phyloP scores from a whole-genome alignment of 2,797 vertebrate genomes.

The Botia almorhae region DNA sequence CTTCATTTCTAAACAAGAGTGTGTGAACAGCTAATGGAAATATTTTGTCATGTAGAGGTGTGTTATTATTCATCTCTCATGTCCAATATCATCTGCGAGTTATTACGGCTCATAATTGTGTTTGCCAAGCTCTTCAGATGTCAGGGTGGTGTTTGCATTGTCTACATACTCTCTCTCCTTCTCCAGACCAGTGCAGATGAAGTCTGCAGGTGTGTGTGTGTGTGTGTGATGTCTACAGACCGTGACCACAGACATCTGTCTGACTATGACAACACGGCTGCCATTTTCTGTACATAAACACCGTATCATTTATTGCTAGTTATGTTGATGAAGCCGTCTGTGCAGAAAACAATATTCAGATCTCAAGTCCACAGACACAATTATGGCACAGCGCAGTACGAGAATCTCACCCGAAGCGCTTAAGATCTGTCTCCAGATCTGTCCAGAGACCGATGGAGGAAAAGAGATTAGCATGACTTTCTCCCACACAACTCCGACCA shows the following conservation, averaged over 20 bases:
- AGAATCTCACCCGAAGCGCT: conserved; percentile 8
- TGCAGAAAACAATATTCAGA: no score
- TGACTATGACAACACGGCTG: no score
- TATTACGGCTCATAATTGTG: conserved; percentile 39
- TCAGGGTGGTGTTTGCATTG: conserved; percentile 12
- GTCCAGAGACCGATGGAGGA: conserved; percentile 25
- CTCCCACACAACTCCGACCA: conserved; percentile 8
- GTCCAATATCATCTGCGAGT: conserved; percentile 3
- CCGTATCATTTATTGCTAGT: no score
- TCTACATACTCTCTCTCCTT: neutral
- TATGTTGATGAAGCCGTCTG: no score
- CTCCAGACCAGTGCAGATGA: conserved; percentile 10
- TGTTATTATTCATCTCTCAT: neutral
- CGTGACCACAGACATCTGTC: neutral
- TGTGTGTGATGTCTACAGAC: conserved; percentile 23
- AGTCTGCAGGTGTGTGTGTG: conserved; percentile 9
- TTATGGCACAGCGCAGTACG: no score
- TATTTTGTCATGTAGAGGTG: neutral
- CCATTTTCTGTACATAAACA: no score
- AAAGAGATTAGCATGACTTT: conserved; percentile 39
- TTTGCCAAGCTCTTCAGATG: conserved; percentile 37
- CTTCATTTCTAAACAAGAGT: conserved; percentile 8
- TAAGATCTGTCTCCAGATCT: conserved; percentile 35
- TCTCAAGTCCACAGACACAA: no score
- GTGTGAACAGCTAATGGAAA: conserved; percentile 9